Evolutionary conservation across 2,113 vertebrate genomes (phyloP), one percentile per base, ranked within the genome.

Genomic region (Sebastes schlegelii): DNA sequence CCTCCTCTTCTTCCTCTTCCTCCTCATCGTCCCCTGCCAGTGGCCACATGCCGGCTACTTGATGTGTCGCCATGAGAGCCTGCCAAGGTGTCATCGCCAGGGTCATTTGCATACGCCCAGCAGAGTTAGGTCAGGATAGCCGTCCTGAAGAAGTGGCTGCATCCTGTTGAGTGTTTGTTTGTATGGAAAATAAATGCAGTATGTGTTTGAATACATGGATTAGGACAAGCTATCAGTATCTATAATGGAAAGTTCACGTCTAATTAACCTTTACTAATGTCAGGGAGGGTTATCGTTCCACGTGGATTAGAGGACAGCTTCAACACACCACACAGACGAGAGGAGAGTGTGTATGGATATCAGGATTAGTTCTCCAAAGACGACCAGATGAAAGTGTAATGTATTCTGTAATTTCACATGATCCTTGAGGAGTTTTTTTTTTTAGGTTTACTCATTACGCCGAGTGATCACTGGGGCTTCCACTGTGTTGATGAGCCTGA

Each of bases 51-150:
- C 78, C 74, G 75, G 63, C 79, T 64, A 40, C 87, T 82, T 82
- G 77, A 81, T 85, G 90, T 64, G 90, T 93, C 89, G 89, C 92
- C 90, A 92, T 92, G 92, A 91, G 89, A 91, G 89, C 85, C 55
- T 76, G 78, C 89, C 86, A 91, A 89, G 64, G 86, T 91, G 82
- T 86, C 83, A 65, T 82, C 52, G 13, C 82, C 74, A 48, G 79
- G 71, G 81, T 88, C 71, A 58, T 83, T 82, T 77, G 45, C 70
- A 55, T 73, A 57, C 87, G 82, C 83, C 57, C 87, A 88, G 23
- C 76, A 79, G 66, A 79, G 85, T 71, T n/a, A 45, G 82, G 80
- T 92, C 88, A 92, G 84, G 79, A 81, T 70, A 58, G 79, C 8
- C 14, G 4, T 86, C 79, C 88, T 80, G 74, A 90, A 80, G 84